phyloP scores from a whole-genome alignment of 2,888 invertebrate species.

The Diploptera punctata region DNA sequence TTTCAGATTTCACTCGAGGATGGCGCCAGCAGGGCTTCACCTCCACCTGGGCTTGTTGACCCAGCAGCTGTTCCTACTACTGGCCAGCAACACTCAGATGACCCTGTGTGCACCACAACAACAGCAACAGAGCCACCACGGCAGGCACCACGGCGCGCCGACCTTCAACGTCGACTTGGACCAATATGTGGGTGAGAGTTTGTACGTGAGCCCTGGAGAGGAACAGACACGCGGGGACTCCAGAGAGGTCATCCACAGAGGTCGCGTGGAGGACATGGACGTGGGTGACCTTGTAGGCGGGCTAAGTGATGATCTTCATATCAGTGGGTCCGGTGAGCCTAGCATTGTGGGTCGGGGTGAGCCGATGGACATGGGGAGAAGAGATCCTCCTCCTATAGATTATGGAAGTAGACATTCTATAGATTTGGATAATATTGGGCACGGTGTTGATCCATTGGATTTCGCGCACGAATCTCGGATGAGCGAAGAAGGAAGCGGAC shows the following conservation, averaged over 20 bases:
- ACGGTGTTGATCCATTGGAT: slow-evolving; percentile 12
- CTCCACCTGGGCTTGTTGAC: not conserved
- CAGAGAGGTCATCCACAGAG: not conserved
- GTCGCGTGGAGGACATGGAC: not conserved
- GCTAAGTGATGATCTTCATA: not conserved
- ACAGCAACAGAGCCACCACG: slow-evolving; percentile 14
- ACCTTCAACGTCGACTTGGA: slow-evolving; percentile 1
- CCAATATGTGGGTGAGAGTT: not conserved
- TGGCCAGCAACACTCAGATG: not conserved
- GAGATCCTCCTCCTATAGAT: slow-evolving; percentile 10
- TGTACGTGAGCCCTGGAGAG: not conserved
- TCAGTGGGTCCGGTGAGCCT: not conserved
- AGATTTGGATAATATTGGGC: slow-evolving; percentile 5
- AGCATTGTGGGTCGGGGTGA: not conserved
- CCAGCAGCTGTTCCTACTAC: not conserved
- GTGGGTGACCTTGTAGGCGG: slow-evolving; percentile 3
- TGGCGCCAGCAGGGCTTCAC: slow-evolving; percentile 8
- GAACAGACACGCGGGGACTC: not conserved
- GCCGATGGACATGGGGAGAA: not conserved
- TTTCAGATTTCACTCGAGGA: slow-evolving; percentile 22
- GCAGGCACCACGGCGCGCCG: slow-evolving; percentile 13
- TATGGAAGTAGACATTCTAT: slow-evolving; percentile 28
- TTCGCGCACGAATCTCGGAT: slow-evolving; percentile 15
- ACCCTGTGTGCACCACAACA: not conserved
- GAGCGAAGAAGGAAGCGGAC: slow-evolving; percentile 12